Percentiles rank a stretch among this genome's conserved stretches.
phyloP scores from a whole-genome alignment of 1,140 invertebrate species.

The Antheraea mylitta region DNA sequence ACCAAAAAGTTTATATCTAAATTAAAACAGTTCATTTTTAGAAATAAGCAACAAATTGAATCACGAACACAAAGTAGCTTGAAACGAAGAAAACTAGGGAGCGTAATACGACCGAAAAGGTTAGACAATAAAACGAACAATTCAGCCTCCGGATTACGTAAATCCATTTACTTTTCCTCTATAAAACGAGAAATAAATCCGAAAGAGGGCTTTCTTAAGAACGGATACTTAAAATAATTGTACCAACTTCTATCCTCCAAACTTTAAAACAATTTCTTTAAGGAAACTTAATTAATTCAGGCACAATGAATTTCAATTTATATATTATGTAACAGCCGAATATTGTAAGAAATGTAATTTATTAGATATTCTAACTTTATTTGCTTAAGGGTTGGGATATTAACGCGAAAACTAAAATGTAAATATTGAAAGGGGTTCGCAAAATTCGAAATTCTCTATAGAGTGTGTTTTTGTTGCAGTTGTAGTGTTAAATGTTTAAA shows the following conservation, averaged over 20 bases:
- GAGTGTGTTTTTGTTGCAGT: no score
- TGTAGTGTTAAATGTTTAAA: no score
- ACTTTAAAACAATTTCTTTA: neutral
- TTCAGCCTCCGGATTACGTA: neutral
- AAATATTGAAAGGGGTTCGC: no score
- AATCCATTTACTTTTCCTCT: conserved; percentile 8
- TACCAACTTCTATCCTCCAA: no score
- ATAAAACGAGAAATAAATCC: conserved; percentile 5
- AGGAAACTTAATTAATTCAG: neutral
- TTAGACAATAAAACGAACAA: neutral
- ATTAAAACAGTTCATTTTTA: neutral
- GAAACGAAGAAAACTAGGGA: neutral
- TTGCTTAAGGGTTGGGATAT: no score
- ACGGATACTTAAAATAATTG: neutral
- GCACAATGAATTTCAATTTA: neutral
- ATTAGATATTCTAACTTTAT: neutral
- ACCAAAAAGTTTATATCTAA: no score
- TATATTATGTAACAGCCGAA: neutral
- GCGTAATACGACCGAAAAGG: neutral
- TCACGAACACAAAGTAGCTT: neutral
- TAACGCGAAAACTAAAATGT: no score
- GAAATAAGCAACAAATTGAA: neutral
- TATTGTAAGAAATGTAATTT: neutral
- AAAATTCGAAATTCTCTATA: no score
- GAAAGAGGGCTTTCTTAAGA: neutral